Base-by-base conservation (phyloP, 1,140 invertebrate species). In the Parapsyche elsis region DNA sequence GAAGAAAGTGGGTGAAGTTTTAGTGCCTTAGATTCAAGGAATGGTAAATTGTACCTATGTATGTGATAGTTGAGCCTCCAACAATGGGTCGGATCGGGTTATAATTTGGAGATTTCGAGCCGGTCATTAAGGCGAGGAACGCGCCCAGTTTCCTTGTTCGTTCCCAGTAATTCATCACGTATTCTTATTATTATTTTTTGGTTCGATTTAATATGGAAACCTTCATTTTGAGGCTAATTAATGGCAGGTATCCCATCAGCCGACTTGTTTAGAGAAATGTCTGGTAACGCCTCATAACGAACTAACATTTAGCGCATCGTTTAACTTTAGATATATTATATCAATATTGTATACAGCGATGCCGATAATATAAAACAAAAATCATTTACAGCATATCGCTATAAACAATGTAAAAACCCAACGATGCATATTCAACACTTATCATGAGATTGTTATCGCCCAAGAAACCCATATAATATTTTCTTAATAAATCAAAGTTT, bases 201-300 rank as follows among this genome's bases (percentile, higher is more conserved):
- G 59, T 24, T 75, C 71, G 16, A 21, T 77, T 77, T 77, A 77
- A 77, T 77, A 61, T 53, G 75, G 61, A 77, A 77, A 77, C 75
- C 75, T 53, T 77, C 75, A 77, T 77, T 77, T 53, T 64, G 53
- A 77, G 59, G 26, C 75, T 77, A 49, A 77, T 77, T 77, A 77
- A 77, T 77, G 49, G 75, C 75, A 30, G 75, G 53, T 77, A 67
- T 53, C 75, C 75, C 75, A 77, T 77, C 75, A 59, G 44, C 75
- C 75, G 49, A 49, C 45, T 77, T 81, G 80, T 81, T 81, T 78
- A 78, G 76, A 79, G 77, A 81, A 64, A 78, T 81, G 81, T 81
- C 73, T 30, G 77, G 81, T 59, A 81, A 81, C 81, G 81, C 81
- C 81, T 81, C 78, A 53, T 64, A 38, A 61, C 73, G 73, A 76